Percentiles rank a stretch among this genome's conserved stretches.
phyloP scores from a whole-genome alignment of 2,797 vertebrate genomes.

The Okamejei kenojei region DNA sequence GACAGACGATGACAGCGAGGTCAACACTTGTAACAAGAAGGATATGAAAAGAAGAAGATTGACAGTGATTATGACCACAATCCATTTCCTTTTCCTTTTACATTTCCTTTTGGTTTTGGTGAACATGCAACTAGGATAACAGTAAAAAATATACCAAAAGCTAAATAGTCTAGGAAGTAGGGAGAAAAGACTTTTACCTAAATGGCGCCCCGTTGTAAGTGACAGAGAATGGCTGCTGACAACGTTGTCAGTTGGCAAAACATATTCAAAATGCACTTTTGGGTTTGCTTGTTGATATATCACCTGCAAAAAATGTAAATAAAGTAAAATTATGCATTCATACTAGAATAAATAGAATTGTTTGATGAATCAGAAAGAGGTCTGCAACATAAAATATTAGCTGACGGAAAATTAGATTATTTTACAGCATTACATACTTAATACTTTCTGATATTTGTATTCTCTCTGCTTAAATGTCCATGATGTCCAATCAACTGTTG shows the following conservation, averaged over 20 bases:
- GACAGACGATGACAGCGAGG: no score
- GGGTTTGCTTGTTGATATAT: slow-evolving; percentile 64
- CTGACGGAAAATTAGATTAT: not conserved
- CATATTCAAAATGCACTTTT: slow-evolving; percentile 58
- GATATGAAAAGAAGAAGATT: no score
- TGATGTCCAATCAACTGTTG: not conserved
- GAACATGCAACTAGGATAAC: not conserved
- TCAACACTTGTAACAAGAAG: no score
- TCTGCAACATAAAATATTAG: not conserved
- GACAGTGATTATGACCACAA: no score
- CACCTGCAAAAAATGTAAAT: slow-evolving; percentile 47
- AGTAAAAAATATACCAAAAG: not conserved
- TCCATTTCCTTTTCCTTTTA: no score
- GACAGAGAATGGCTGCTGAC: slow-evolving; percentile 43
- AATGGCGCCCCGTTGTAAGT: slow-evolving; percentile 44
- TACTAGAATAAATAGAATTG: not conserved
- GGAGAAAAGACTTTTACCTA: slow-evolving; percentile 47
- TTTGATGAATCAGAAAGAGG: not conserved
- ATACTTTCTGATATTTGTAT: not conserved
- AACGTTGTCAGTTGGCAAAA: slow-evolving; percentile 47
- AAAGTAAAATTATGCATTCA: not conserved
- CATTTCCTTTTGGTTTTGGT: no score
- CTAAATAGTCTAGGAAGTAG: not conserved
- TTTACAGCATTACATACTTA: not conserved
- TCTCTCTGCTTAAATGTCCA: not conserved